A percentile compares a stretch with the other conserved stretches of the same genome.
These are phyloP conservation scores for Nyctereutes procyonoides DNA, from an alignment of 2,113 vertebrate genomes.

Conservation along the genomic window DNA sequence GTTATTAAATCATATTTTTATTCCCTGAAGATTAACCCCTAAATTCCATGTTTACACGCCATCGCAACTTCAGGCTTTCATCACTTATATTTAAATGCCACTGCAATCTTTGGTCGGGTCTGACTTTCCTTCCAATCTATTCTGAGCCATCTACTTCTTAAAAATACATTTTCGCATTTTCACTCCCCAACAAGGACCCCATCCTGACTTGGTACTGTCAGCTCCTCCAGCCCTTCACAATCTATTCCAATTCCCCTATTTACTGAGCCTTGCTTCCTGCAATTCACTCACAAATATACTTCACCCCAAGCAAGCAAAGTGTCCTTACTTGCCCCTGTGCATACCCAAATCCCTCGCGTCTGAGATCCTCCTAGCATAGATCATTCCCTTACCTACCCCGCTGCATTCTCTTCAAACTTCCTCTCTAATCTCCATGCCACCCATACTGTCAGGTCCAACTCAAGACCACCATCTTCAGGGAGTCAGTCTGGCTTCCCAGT, in stretches of 20 bases:
- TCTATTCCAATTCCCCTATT: not conserved
- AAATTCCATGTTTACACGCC: not conserved
- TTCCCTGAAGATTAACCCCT: not conserved
- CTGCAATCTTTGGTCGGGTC: not conserved
- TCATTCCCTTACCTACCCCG: not conserved
- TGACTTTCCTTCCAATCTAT: not conserved
- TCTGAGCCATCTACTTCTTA: not conserved
- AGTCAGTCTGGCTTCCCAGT: not conserved
- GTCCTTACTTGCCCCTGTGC: not conserved
- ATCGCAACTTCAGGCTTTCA: not conserved
- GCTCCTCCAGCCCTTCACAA: not conserved
- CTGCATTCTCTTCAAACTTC: not conserved
- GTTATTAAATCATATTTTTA: not conserved
- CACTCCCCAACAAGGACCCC: not conserved
- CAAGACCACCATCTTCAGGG: not conserved
- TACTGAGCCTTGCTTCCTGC: not conserved
- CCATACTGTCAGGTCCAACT: not conserved
- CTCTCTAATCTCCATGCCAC: not conserved
- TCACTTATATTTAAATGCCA: not conserved
- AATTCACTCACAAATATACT: not conserved
- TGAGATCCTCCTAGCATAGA: not conserved
- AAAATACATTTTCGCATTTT: constrained; percentile 22
- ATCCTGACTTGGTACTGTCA: not conserved
- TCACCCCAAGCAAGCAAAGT: not conserved
- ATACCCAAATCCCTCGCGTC: not conserved